Evolutionary conservation across 53 echinoderm and acorn worm species (phyloP).

Genomic region (Pentamera pediparva): DNA sequence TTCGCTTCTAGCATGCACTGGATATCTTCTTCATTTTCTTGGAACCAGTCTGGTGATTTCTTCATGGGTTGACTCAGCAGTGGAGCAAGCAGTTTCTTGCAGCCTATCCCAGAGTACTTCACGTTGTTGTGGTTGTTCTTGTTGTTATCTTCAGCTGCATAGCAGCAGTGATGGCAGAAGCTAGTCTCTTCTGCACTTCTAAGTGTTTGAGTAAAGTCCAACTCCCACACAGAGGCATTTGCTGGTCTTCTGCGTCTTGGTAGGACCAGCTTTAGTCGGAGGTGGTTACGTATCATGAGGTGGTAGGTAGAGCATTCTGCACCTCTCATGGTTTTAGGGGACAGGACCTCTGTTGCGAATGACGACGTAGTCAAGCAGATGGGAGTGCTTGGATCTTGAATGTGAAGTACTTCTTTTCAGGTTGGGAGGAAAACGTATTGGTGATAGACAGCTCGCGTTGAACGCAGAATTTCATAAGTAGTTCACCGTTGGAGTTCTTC

Average conservation of each 20-base stretch:
- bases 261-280: constrained; percentile 11
- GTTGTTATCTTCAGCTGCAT: not conserved
- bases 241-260: constrained; percentile 23
- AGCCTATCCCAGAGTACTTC: constrained; percentile 7
- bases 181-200: not conserved
- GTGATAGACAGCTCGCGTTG: constrained; percentile 37
- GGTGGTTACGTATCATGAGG: constrained; percentile 27
- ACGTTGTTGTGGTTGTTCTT: not conserved
- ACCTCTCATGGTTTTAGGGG: constrained; percentile 34
- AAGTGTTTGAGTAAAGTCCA: not conserved
- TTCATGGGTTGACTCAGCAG: not conserved
- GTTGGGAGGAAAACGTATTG: constrained; percentile 51
- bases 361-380: constrained; percentile 49
- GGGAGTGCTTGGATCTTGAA: constrained; percentile 43
- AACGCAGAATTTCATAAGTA: constrained; percentile 36
- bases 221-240: constrained; percentile 24
- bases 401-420: constrained; percentile 30
- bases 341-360: constrained; percentile 6
- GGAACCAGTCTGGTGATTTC: constrained; percentile 40
- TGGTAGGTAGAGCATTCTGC: constrained; percentile 45
- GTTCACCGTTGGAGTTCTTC: constrained; percentile 38
- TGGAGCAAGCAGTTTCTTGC: constrained; percentile 11
- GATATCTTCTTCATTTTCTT: constrained; percentile 33
- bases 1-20: not conserved
- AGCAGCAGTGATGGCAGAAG: not conserved